phyloP scores from a whole-genome alignment of 2,888 invertebrate genomes.

The Cryptus armator region DNA sequence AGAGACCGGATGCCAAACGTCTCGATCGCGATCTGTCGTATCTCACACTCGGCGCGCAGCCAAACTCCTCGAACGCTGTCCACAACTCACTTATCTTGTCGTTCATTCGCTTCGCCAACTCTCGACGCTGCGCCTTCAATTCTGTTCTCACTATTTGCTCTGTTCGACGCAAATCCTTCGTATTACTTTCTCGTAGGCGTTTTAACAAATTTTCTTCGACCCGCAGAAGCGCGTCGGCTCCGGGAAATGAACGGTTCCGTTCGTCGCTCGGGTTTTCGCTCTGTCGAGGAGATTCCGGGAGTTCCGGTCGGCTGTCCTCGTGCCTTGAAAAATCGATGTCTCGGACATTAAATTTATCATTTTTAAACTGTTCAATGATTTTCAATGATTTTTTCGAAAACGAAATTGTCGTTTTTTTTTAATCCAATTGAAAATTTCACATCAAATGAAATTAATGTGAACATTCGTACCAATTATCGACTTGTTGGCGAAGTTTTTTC shows the following conservation, averaged over 20 bases:
- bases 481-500: conserved; percentile 65
- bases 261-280: conserved; percentile 13
- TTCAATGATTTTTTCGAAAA: too few relatives aligned
- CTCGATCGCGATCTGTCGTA: conserved; percentile 41
- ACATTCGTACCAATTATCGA: conserved; percentile 65
- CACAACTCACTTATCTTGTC: conserved; percentile 67
- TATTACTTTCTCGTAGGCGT: conserved; percentile 48
- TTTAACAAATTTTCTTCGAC: conserved; percentile 62
- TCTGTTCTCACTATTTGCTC: conserved; percentile 66
- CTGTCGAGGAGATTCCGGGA: background rate
- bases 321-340: background rate
- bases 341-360: too few relatives aligned
- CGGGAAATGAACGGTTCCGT: conserved; percentile 45
- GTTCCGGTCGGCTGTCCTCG: background rate
- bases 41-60: conserved; percentile 23
- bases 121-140: conserved; percentile 64
- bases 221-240: conserved; percentile 48
- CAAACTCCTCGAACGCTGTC: conserved; percentile 70
- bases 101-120: conserved; percentile 64
- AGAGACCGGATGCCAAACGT: conserved; percentile 26
- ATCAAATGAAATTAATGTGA: background rate
- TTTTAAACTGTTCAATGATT: too few relatives aligned
- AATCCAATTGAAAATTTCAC: background rate
- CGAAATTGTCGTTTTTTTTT: background rate
- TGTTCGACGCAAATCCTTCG: conserved; percentile 64